phyloP scores from a whole-genome alignment of 2,113 vertebrate species.

The Neodontobutis hainanensis region DNA sequence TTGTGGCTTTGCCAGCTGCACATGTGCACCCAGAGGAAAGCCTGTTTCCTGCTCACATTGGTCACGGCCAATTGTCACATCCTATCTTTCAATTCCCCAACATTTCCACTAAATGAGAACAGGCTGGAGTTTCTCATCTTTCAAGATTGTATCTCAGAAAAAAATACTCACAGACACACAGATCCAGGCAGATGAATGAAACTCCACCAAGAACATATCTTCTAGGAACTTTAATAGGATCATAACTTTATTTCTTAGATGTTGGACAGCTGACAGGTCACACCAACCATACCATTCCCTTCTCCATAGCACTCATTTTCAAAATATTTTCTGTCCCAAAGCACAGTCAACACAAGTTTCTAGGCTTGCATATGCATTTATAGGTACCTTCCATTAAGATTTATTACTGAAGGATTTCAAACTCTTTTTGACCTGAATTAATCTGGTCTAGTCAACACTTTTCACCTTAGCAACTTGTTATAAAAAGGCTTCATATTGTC shows the following conservation, averaged over 20 bases:
- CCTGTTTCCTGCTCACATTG: conserved; percentile 54
- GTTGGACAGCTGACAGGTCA: no score
- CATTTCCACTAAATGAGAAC: conserved; percentile 59
- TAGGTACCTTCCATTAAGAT: no score
- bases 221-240: neutral
- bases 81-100: conserved; percentile 14
- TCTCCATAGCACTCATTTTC: no score
- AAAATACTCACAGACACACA: conserved; percentile 3
- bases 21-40: conserved; percentile 55
- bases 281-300: no score
- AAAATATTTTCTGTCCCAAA: no score
- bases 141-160: conserved; percentile 33
- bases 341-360: no score
- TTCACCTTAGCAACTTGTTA: no score
- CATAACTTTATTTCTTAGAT: neutral
- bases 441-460: no score
- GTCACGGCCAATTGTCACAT: conserved; percentile 54
- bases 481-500: no score
- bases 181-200: neutral
- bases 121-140: conserved; percentile 51
- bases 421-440: no score
- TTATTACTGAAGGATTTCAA: no score
- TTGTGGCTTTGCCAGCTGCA: conserved; percentile 51
- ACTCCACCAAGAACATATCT: neutral
- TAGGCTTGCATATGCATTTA: no score